These are phyloP conservation scores for Spisula solida DNA, from an alignment of 2,888 invertebrate genomes.

Conservation along the genomic window DNA sequence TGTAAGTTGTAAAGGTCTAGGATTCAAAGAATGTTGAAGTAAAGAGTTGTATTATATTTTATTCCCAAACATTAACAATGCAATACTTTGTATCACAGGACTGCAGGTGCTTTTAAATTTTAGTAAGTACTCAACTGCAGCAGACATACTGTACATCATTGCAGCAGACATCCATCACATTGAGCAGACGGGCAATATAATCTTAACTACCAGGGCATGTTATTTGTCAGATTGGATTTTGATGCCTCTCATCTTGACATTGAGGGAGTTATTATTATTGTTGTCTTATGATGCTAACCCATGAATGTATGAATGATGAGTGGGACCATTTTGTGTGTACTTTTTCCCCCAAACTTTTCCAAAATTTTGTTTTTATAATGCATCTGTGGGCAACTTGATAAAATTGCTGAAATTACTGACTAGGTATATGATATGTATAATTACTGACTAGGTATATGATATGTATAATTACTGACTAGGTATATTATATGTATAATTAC, in stretches of 20 bases:
- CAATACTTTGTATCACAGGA: neutral
- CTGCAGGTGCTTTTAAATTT: neutral
- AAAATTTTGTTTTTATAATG: neutral
- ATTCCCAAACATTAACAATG: neutral
- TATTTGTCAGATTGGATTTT: slow-evolving; percentile 24
- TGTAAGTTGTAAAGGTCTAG: neutral
- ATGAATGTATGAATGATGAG: slow-evolving; percentile 1
- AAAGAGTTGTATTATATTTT: neutral
- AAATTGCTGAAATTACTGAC: no score
- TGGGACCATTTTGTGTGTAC: neutral
- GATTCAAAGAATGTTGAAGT: neutral
- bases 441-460: no score
- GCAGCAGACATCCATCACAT: neutral
- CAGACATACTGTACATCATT: neutral
- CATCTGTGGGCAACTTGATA: neutral
- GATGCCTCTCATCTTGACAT: neutral
- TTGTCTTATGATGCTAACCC: neutral
- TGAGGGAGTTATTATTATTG: neutral
- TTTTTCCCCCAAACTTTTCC: neutral
- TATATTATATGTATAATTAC: no score
- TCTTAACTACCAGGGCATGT: slow-evolving; percentile 22
- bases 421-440: no score
- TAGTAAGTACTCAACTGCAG: neutral
- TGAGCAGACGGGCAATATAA: slow-evolving; percentile 16
- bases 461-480: no score